These are phyloP conservation scores for Fulica atra DNA, from an alignment of 2,113 vertebrate species.

Conservation along the genomic window DNA sequence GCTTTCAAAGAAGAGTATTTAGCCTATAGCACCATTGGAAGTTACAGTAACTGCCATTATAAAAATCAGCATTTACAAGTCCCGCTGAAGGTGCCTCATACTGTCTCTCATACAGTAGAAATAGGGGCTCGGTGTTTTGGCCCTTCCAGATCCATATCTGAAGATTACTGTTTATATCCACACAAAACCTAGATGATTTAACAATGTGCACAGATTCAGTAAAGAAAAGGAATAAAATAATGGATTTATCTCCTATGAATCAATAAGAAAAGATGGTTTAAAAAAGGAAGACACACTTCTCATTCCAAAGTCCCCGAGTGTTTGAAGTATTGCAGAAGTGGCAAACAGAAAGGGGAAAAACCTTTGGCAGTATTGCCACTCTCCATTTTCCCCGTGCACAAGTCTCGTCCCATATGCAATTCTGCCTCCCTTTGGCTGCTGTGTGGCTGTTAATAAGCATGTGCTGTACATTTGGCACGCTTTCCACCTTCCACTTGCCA, in stretches of 20 bases:
- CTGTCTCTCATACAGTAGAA: background rate
- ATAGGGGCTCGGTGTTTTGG: background rate
- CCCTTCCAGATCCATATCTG: background rate
- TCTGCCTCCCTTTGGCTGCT: constrained; percentile 50
- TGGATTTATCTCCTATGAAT: background rate
- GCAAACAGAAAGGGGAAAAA: background rate
- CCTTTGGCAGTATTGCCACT: background rate
- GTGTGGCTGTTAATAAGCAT: constrained; percentile 47
- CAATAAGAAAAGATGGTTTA: background rate
- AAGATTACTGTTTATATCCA: background rate
- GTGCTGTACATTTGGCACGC: constrained; percentile 49
- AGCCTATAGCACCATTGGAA: background rate
- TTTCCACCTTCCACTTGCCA: constrained; percentile 51
- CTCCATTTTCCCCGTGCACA: background rate
- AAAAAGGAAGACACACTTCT: background rate
- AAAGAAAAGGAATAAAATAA: background rate
- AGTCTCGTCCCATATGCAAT: background rate
- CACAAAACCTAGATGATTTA: background rate
- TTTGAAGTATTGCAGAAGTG: background rate
- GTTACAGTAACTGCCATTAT: background rate
- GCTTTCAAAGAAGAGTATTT: background rate
- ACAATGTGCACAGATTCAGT: background rate
- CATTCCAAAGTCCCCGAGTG: background rate
- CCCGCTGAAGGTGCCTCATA: background rate
- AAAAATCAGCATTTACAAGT: background rate